phyloP scores from a whole-genome alignment of 2,888 invertebrate species.

The Dermolepida albohirtum region DNA sequence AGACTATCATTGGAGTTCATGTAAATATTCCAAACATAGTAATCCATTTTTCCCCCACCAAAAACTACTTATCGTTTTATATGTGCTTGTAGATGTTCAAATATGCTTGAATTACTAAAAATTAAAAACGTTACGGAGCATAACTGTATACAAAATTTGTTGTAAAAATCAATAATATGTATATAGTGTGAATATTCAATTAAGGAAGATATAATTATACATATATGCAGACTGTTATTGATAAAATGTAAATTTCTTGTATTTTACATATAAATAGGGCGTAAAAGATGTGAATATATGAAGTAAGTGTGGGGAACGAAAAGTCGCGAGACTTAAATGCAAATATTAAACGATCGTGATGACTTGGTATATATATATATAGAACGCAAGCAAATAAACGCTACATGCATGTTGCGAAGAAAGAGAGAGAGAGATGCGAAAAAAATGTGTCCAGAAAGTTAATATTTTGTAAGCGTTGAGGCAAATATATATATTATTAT shows the following conservation, averaged over 20 bases:
- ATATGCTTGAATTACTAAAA: background rate
- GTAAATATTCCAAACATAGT: no score
- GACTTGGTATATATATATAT: background rate
- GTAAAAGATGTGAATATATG: slow-evolving; percentile 17
- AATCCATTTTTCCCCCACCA: no score
- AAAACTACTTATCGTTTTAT: no score
- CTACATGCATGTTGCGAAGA: background rate
- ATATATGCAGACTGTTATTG: slow-evolving; percentile 24
- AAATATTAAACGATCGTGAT: background rate
- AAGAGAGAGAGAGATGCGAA: background rate
- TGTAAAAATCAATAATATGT: slow-evolving; percentile 17
- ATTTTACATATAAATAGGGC: slow-evolving; percentile 25
- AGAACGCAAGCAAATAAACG: background rate
- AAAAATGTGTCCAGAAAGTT: slow-evolving; percentile 13
- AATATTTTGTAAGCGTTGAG: background rate
- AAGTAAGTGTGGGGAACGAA: slow-evolving; percentile 6
- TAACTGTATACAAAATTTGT: slow-evolving; percentile 16
- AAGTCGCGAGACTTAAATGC: background rate
- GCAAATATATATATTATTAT: background rate
- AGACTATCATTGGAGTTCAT: no score
- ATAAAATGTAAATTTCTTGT: slow-evolving; percentile 34
- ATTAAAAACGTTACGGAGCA: background rate
- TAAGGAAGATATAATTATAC: slow-evolving; percentile 24
- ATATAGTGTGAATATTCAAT: slow-evolving; percentile 42
- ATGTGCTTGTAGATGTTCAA: no score